phyloP scores from a whole-genome alignment of 1,140 invertebrate species.

The Lordiphosa stackelbergi region DNA sequence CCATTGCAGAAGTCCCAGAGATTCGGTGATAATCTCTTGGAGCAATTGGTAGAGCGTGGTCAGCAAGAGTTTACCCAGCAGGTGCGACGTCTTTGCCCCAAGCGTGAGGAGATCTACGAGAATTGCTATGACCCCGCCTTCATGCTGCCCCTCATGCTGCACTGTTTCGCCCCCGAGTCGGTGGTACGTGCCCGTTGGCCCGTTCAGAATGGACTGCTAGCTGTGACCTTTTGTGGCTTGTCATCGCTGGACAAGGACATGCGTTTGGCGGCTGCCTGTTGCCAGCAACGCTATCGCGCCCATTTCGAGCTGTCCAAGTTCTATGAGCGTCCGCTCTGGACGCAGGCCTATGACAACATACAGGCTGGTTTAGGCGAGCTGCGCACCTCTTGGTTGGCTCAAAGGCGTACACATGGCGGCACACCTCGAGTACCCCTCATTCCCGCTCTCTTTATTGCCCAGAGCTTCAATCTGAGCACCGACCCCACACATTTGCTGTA shows the following conservation, averaged over 20 bases:
- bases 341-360: constrained; percentile 77
- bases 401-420: constrained; percentile 61
- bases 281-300: constrained; percentile 81
- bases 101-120: constrained; percentile 54
- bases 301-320: constrained; percentile 76
- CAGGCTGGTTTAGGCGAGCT: constrained; percentile 77
- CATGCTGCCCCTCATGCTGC: constrained; percentile 82
- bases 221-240: constrained; percentile 80
- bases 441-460: constrained; percentile 82
- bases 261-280: constrained; percentile 81
- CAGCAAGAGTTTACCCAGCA: constrained; percentile 28
- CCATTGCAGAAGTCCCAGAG: constrained; percentile 21
- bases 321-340: constrained; percentile 78
- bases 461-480: constrained; percentile 80
- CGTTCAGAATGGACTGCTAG: constrained; percentile 81
- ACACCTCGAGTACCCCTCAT: constrained; percentile 80
- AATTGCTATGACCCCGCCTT: constrained; percentile 84
- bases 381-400: constrained; percentile 60
- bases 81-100: constrained; percentile 57
- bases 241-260: constrained; percentile 80
- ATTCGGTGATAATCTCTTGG: constrained; percentile 61
- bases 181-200: constrained; percentile 81
- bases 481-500: constrained; percentile 82
- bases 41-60: constrained; percentile 54
- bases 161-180: constrained; percentile 79